These are phyloP conservation scores for Holocentrus rufus DNA, from an alignment of 2,797 vertebrate genomes.

Conservation along the genomic window DNA sequence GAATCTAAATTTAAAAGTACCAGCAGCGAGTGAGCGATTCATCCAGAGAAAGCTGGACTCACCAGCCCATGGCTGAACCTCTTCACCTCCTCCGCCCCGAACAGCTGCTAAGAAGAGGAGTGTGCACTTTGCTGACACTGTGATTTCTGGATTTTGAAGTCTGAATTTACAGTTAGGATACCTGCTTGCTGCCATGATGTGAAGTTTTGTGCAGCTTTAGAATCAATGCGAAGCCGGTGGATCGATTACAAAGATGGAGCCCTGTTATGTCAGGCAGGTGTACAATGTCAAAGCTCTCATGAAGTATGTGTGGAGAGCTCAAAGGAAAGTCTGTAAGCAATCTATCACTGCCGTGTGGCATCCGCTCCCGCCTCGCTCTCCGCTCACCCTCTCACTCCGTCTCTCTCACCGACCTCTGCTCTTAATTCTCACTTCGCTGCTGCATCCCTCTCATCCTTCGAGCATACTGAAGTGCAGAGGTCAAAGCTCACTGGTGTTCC, in stretches of 20 bases:
- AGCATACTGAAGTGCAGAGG: slow-evolving; percentile 15
- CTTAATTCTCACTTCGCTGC: slow-evolving; percentile 10
- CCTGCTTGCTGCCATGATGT: too few species aligned
- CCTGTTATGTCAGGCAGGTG: slow-evolving; percentile 33
- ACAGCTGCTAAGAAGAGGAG: too few species aligned
- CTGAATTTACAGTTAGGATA: too few species aligned
- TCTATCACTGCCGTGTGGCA: slow-evolving; percentile 19
- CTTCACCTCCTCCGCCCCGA: too few species aligned
- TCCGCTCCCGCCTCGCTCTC: slow-evolving; percentile 43
- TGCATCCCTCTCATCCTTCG: slow-evolving; percentile 18
- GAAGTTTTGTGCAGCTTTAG: not conserved
- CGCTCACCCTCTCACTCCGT: slow-evolving; percentile 4
- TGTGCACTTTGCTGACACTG: too few species aligned
- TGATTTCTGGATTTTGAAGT: not conserved
- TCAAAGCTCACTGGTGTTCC: slow-evolving; percentile 24
- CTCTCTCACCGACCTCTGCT: slow-evolving; percentile 9
- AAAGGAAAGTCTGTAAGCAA: slow-evolving; percentile 40
- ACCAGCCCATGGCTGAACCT: too few species aligned
- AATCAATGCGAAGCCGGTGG: not conserved
- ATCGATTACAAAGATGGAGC: slow-evolving; percentile 1
- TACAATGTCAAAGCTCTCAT: slow-evolving; percentile 20
- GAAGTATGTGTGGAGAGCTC: slow-evolving; percentile 11
- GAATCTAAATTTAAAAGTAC: too few species aligned
- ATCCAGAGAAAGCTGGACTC: too few species aligned
- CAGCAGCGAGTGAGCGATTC: too few species aligned